Percentiles rank a stretch among this genome's conserved stretches.
These are phyloP conservation scores for Vanacampus margaritifer DNA, from an alignment of 2,113 vertebrate genomes.

Conservation along the genomic window DNA sequence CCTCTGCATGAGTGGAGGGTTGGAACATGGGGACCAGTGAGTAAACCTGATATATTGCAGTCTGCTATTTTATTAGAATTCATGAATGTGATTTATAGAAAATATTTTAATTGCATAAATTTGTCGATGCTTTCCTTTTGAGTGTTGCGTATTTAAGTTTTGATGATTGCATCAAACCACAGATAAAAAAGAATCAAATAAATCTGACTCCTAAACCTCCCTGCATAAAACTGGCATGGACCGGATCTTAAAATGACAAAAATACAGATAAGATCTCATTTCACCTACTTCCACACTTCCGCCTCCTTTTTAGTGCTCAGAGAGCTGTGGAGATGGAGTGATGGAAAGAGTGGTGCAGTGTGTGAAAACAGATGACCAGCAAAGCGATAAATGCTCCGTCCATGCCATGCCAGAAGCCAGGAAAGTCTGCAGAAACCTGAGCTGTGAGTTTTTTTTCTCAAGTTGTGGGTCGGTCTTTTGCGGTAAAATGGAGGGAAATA, in stretches of 20 bases:
- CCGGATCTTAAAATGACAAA: background rate
- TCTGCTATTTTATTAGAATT: too few relatives aligned
- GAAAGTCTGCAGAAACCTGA: slow-evolving; percentile 78
- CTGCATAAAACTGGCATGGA: background rate
- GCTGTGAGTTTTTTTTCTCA: slow-evolving; percentile 84
- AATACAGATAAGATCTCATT: background rate
- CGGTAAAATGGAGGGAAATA: too few relatives aligned
- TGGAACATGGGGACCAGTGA: slow-evolving; percentile 89
- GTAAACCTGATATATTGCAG: too few relatives aligned
- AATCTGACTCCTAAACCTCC: too few relatives aligned
- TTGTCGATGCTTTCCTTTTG: too few relatives aligned
- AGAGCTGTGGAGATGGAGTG: slow-evolving; percentile 83
- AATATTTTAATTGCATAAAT: too few relatives aligned
- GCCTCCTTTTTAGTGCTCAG: slow-evolving; percentile 78
- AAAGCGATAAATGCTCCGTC: slow-evolving; percentile 71
- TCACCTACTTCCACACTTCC: background rate
- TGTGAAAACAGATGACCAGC: slow-evolving; percentile 73
- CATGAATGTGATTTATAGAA: too few relatives aligned
- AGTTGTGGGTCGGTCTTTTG: too few relatives aligned
- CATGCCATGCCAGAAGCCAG: slow-evolving; percentile 78
- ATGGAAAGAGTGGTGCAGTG: slow-evolving; percentile 87
- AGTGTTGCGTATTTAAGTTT: too few relatives aligned
- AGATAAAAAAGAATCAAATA: too few relatives aligned
- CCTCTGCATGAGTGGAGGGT: slow-evolving; percentile 81
- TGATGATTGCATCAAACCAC: too few relatives aligned